Evolutionary conservation across 2,797 vertebrate species (phyloP), one percentile per base, ranked within the genome.

Genomic region (Sebastes goodei): DNA sequence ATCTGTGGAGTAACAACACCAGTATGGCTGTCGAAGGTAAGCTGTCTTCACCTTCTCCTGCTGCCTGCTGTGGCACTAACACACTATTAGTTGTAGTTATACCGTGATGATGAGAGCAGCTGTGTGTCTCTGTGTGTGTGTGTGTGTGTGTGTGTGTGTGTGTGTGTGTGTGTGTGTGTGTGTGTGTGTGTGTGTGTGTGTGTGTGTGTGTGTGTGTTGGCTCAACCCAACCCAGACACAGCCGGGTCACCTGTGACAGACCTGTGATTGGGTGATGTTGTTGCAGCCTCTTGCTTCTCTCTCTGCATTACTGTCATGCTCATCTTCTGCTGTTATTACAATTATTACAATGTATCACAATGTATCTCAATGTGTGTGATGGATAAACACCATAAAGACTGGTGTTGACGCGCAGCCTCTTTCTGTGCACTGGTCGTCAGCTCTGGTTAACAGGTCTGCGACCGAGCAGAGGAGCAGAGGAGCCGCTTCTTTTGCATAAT

Each of bases 1-100:
- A 81, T 89, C 86, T 57, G 83, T 66, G 93, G 89, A 94, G 75
- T 88, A 90, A 80, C 88, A 83, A 42, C 38, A 42, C 38, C 38
- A 42, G 80, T 8, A 96, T 96, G 96, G 95, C 96, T 78, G 95
- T 96, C 76, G 88, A 96, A 95, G 96, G 96, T 96, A 93, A 96
- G 94, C 1, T 15, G 17, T 56, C 38, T 1, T 11, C 30, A 4
- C 2, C 25, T 4, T 1, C 60, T 0, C 21, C 42, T 35, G 27
- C 20, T 35, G 30, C 17, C 33, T n/a, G 7, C 38, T 7, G 0
- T 5, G 66, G 7, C 7, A 35, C 65, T 20, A 10, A 64, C 20
- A 53, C 60, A 15, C 7, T 14, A 11, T 69, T 20, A 70, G 38
- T 77, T 76, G 7, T 12, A 38, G 64, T 78, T 72, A 23, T 72